Evolutionary conservation across 2,113 vertebrate species (phyloP), one percentile per base, ranked within the genome.

Genomic region (Corythaeola cristata): DNA sequence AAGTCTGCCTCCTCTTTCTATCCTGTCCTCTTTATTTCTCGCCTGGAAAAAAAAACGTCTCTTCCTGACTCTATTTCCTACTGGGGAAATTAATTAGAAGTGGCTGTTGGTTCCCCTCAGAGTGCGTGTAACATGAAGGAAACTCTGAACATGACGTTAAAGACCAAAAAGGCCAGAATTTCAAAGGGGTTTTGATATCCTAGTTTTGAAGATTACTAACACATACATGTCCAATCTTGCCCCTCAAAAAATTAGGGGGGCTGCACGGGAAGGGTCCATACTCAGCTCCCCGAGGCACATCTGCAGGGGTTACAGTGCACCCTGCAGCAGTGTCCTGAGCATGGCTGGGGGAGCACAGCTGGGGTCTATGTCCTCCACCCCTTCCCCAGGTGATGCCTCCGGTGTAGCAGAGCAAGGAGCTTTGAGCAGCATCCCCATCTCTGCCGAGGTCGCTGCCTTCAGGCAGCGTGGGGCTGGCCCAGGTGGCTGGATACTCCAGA

Each of bases 51-150:
- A 64, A 71, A 17, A 19, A 44, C 14, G 12, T 53, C 23, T 86
- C 52, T 76, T 91, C 84, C 81, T 88, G 58, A 88, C 35, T 95
- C 28, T 1, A 79, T 89, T 93, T 89, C 63, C 59, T 80, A 52
- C 41, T 74, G 53, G 45, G 35, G 13, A 87, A 85, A 94, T 76
- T 94, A 79, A 83, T 79, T 74, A 15, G 21, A 76, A 85, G 67
- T 76, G 26, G 32, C 47, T 82, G 37, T 73, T 73, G 2, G 6
- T 50, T 91, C 19, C 33, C 56, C 7, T 3, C 15, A 8, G 44
- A 88, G 35, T 8, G 2, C 4, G 3, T 15, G 3, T 47, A 75
- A 59, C 23, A 23, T 0, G 10, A 89, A 89, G 35, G 15, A 82
- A 94, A 28, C 28, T 56, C 50, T 78, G 47, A 85, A 59, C 63